These are phyloP conservation scores for Alviniconcha strummeri DNA, from an alignment of 2,888 invertebrate species.

Conservation along the genomic window DNA sequence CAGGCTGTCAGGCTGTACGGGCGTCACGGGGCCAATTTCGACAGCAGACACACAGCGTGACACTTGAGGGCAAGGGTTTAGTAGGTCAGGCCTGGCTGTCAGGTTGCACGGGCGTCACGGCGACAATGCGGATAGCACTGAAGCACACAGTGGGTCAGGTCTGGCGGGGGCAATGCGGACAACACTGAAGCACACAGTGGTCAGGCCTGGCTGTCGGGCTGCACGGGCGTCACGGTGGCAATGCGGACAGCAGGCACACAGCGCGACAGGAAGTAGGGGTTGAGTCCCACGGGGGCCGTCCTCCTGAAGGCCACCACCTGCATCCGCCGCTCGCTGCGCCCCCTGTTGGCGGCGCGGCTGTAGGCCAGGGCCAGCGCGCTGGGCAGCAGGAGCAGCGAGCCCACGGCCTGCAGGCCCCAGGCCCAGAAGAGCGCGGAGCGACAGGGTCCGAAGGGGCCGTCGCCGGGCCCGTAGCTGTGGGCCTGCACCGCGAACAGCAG, in stretches of 20 bases:
- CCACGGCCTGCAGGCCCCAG: constrained; percentile 6
- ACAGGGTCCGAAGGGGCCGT: background rate
- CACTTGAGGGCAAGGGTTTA: no score
- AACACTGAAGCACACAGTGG: no score
- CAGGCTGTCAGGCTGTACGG: no score
- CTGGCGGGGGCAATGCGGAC: no score
- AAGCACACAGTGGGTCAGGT: no score
- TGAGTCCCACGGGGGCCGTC: constrained; percentile 1
- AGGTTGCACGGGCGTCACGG: no score
- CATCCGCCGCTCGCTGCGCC: background rate
- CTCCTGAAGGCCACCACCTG: background rate
- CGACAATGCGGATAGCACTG: no score
- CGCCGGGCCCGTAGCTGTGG: background rate
- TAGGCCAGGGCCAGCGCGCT: background rate
- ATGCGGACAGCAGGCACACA: background rate
- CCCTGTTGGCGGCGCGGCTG: background rate
- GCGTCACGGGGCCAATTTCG: no score
- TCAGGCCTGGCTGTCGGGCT: no score
- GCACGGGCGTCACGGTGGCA: background rate
- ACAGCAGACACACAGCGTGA: no score
- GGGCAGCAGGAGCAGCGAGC: background rate
- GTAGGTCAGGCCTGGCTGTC: no score
- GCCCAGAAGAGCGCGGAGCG: constrained; percentile 5
- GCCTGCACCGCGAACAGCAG: constrained; percentile 1
- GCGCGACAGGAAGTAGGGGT: constrained; percentile 5